phyloP scores from a whole-genome alignment of 2,113 vertebrate species.

The Leucoraja erinaceus region DNA sequence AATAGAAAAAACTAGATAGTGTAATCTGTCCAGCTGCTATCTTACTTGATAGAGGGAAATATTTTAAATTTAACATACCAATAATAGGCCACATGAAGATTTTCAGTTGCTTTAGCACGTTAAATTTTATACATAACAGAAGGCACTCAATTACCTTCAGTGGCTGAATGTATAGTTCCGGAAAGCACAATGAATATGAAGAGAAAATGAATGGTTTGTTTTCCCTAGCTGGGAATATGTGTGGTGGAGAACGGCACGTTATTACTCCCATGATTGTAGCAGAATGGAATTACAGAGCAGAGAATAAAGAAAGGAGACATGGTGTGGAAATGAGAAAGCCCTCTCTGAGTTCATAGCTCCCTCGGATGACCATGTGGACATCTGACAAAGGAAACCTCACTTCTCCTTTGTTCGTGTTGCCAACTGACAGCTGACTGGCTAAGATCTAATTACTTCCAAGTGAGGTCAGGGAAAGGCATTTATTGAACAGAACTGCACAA shows the following conservation, averaged over 20 bases:
- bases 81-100: background rate
- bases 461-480: conserved; percentile 98
- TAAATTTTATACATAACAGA: background rate
- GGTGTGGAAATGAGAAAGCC: conserved; percentile 46
- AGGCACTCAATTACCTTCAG: background rate
- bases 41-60: background rate
- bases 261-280: background rate
- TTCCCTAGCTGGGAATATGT: background rate
- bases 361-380: conserved; percentile 78
- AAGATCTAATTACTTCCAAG: conserved; percentile 94
- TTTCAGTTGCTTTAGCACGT: background rate
- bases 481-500: conserved; percentile 78
- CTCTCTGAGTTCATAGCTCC: conserved; percentile 74
- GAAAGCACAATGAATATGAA: background rate
- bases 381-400: conserved; percentile 60
- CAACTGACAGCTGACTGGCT: conserved; percentile 93
- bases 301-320: conserved; percentile 42
- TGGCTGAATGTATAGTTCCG: background rate
- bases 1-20: conserved; percentile 50
- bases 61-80: background rate
- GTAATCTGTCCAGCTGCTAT: background rate
- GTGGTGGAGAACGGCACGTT: background rate
- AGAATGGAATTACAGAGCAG: conserved; percentile 17
- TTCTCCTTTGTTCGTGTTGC: conserved; percentile 64
- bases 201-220: background rate